Evolutionary conservation across 2,888 invertebrate species (phyloP).

Genomic region (Rosalia funebris): DNA sequence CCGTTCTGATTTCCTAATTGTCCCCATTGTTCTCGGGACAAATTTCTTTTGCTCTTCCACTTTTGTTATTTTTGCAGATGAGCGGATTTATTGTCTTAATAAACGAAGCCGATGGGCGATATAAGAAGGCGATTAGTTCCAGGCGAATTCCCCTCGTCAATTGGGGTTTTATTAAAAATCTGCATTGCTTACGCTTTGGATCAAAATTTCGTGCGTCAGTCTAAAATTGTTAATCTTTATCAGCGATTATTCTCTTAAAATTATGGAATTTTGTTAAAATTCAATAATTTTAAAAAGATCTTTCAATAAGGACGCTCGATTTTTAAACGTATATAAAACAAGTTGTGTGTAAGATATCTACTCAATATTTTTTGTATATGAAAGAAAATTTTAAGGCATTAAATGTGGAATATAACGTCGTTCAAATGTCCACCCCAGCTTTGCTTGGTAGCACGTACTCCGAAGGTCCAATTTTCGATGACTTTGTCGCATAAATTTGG

Average conservation of each 20-base stretch:
- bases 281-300: too few species aligned
- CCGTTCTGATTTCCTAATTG: slow-evolving; percentile 46
- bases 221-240: neutral
- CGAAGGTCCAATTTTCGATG: too few species aligned
- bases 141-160: slow-evolving; percentile 11
- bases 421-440: too few species aligned
- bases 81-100: slow-evolving; percentile 28
- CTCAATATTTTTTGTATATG: too few species aligned
- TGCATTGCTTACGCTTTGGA: neutral
- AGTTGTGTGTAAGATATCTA: too few species aligned
- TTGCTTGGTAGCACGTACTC: too few species aligned
- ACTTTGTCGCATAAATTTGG: too few species aligned
- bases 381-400: too few species aligned
- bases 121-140: slow-evolving; percentile 24
- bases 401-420: too few species aligned
- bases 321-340: too few species aligned
- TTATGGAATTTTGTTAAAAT: too few species aligned
- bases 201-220: neutral
- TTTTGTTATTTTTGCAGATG: slow-evolving; percentile 46
- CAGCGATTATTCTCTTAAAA: neutral
- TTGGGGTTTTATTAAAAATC: slow-evolving; percentile 5
- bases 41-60: slow-evolving; percentile 37
- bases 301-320: too few species aligned
- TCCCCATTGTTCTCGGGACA: slow-evolving; percentile 39
- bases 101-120: slow-evolving; percentile 20